Conservation (phyloP, 2,888 invertebrate species). For the Mesoligia furuncula region DNA sequence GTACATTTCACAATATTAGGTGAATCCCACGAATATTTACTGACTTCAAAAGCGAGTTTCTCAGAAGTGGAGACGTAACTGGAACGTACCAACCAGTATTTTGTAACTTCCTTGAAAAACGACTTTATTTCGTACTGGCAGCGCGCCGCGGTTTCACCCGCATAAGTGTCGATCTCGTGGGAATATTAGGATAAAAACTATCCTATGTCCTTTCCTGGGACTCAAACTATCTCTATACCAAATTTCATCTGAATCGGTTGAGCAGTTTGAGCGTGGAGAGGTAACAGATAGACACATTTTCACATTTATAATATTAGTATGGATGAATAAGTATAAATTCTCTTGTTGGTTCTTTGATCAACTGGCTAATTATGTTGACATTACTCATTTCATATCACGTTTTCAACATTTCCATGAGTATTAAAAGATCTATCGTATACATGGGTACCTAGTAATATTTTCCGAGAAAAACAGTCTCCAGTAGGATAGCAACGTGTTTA, state of each 20-base stretch:
- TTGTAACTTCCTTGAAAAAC: not conserved
- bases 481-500: not conserved
- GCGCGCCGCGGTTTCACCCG: no score
- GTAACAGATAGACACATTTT: no score
- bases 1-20: not conserved
- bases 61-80: not conserved
- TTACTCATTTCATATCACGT: not conserved
- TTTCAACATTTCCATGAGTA: not conserved
- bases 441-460: not conserved
- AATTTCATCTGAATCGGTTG: no score
- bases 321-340: not conserved
- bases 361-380: not conserved
- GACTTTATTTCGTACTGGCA: conserved; percentile 7
- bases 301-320: no score
- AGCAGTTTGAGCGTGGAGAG: no score
- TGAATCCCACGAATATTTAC: not conserved
- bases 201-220: no score
- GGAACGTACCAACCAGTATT: not conserved
- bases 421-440: not conserved
- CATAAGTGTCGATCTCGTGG: no score
- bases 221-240: no score
- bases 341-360: conserved; percentile 1
- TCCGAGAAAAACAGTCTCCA: not conserved
- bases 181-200: no score
- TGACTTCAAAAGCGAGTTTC: conserved; percentile 4